phyloP scores from a whole-genome alignment of 2,888 invertebrate genomes.

The Drosophila atripex region DNA sequence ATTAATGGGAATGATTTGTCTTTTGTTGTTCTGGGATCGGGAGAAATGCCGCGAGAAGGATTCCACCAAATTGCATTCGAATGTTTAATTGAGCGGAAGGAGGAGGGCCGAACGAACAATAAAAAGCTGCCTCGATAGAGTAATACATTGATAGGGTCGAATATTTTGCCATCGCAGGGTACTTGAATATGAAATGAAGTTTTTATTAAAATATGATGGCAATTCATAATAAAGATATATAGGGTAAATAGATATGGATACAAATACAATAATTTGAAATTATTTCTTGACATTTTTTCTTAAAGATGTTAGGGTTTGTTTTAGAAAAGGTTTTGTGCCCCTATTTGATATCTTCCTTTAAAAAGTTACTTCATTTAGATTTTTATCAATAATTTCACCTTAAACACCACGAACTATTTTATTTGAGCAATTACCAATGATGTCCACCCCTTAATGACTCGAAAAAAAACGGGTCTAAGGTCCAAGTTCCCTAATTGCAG shows the following conservation, averaged over 20 bases:
- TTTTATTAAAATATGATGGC: constrained; percentile 1
- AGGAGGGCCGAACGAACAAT: constrained; percentile 23
- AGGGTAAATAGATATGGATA: neutral
- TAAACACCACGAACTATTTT: neutral
- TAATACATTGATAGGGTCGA: constrained; percentile 7
- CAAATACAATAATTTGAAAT: too few relatives aligned
- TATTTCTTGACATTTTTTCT: too few relatives aligned
- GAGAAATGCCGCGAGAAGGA: constrained; percentile 30
- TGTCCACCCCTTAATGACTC: neutral
- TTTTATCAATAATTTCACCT: neutral
- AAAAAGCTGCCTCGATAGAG: constrained; percentile 11
- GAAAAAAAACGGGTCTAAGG: neutral
- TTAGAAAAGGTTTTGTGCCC: too few relatives aligned
- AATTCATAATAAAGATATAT: neutral
- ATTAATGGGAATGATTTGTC: constrained; percentile 80
- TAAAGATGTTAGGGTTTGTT: too few relatives aligned
- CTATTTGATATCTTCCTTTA: too few relatives aligned
- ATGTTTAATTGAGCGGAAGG: constrained; percentile 78
- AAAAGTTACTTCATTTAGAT: too few relatives aligned
- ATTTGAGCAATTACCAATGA: neutral
- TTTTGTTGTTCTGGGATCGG: constrained; percentile 53
- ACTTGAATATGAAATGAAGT: constrained; percentile 5
- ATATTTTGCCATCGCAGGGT: constrained; percentile 5
- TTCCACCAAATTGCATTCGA: constrained; percentile 63
- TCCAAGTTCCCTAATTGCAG: constrained; percentile 25